Evolutionary conservation across 2,888 invertebrate genomes (phyloP), one percentile per base, ranked within the genome.

Genomic region (Bruchidius siliquastri): DNA sequence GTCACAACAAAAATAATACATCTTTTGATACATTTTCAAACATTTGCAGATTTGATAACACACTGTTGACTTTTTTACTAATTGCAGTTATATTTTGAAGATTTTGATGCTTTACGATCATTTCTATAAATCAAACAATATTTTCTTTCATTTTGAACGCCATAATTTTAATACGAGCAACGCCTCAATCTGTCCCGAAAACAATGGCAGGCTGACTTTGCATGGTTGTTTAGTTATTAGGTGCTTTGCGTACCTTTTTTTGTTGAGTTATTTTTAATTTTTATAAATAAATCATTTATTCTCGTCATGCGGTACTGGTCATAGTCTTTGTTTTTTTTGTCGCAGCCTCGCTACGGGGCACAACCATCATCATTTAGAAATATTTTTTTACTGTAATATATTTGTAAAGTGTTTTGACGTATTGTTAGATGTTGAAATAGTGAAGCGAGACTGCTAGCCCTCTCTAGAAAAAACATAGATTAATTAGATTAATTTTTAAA

Each of bases 221-320:
- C 13, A 49, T 18, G 49, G 49, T 18, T 8, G 49, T 13, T 49
- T 82, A 82, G 81, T 79, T 81, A 79, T 80, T 83, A 84, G 85
- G 84, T 85, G 85, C 85, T 84, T 84, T 77, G 81, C 79, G 85
- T 85, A 85, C 84, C 84, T 84, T 81, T 49, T n/a, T 49, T 84
- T 83, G 81, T 83, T 83, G 83, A 82, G 79, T 83, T 81, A 82
- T 83, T 83, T 83, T 81, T 82, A 82, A 81, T 83, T 81, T 82
- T 82, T 82, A 81, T 82, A 81, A 80, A 80, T 81, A 80, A 78
- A 83, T 80, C 83, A 83, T 81, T 81, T 82, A 83, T 84, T 84
- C 85, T 86, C 84, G 85, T 86, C 86, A 86, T 83, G 80, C 83
- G 86, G 85, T 86, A 84, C 86, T 86, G 86, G 86, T 86, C 86